These are phyloP conservation scores for Campoplex capitator DNA, from an alignment of 2,888 invertebrate species.

Conservation along the genomic window DNA sequence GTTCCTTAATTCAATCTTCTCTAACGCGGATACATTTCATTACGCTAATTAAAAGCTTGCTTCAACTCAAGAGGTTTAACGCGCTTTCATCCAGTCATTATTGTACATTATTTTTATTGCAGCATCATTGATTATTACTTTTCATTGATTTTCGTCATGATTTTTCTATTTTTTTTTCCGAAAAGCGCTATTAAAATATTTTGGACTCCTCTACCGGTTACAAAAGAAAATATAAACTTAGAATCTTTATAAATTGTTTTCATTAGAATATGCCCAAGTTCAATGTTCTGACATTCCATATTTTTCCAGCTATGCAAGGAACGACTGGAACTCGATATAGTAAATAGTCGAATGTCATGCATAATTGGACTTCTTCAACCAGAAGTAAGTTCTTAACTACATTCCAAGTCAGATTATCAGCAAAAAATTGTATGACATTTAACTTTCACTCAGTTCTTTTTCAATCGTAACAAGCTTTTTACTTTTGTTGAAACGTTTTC, in stretches of 20 bases:
- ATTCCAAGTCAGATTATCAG: neutral
- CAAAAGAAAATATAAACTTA: too few relatives aligned
- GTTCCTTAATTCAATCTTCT: conserved; percentile 15
- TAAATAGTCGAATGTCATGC: conserved; percentile 80
- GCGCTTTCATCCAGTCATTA: neutral
- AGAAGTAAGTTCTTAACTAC: conserved; percentile 72
- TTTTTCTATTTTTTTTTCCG: neutral
- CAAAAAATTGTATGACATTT: neutral
- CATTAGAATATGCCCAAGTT: neutral
- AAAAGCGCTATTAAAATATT: neutral
- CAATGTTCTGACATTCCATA: conserved; percentile 21
- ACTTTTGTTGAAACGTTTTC: too few relatives aligned
- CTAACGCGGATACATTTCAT: neutral
- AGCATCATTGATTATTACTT: too few relatives aligned
- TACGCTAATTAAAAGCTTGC: neutral
- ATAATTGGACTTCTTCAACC: conserved; percentile 79
- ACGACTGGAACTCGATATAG: conserved; percentile 80
- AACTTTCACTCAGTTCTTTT: too few relatives aligned
- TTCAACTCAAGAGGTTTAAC: neutral
- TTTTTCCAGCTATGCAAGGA: conserved; percentile 79
- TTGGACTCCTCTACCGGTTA: too few relatives aligned
- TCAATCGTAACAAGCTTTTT: too few relatives aligned
- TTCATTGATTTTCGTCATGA: too few relatives aligned
- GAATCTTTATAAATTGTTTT: too few relatives aligned
- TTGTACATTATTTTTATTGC: too few relatives aligned